A percentile compares a stretch with the other conserved stretches of the same genome.
Conservation (phyloP, 1,140 invertebrate genomes). For the Tetramorium alpestre region DNA sequence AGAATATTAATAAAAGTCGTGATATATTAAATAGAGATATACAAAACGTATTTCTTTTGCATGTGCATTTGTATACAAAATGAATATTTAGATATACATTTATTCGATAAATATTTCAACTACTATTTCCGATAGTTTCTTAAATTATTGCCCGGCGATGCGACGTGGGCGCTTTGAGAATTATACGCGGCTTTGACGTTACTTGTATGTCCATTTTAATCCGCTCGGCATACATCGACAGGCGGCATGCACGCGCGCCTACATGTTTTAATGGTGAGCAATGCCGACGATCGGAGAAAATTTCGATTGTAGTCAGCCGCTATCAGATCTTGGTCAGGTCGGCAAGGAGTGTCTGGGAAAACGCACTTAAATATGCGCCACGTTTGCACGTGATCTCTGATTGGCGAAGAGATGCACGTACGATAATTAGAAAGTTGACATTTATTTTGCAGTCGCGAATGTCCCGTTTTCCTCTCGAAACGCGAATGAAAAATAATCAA, state of each 20-base stretch:
- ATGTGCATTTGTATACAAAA: not conserved
- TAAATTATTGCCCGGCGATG: conserved; percentile 25
- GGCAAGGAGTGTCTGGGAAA: conserved; percentile 82
- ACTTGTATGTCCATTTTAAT: conserved; percentile 74
- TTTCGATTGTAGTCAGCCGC: conserved; percentile 81
- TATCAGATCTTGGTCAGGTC: conserved; percentile 80
- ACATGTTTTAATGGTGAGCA: conserved; percentile 81
- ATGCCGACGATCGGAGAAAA: conserved; percentile 79
- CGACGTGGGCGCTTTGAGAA: conserved; percentile 25
- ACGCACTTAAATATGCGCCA: conserved; percentile 73
- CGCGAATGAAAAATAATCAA: conserved; percentile 7
- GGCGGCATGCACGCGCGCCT: conserved; percentile 76
- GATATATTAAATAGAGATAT: not conserved
- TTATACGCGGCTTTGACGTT: conserved; percentile 40
- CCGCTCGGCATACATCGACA: conserved; percentile 75
- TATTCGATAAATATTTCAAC: not conserved
- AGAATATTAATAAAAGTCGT: not conserved
- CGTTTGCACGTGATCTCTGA: conserved; percentile 54
- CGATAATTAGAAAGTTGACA: conserved; percentile 63
- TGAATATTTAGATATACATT: not conserved
- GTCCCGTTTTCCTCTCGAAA: conserved; percentile 14
- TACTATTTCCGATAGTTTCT: not conserved
- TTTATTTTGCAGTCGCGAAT: conserved; percentile 15
- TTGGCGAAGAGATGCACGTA: conserved; percentile 45
- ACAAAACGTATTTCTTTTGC: not conserved